Evolutionary conservation across 2,888 invertebrate genomes (phyloP).

Genomic region (Troides helena): DNA sequence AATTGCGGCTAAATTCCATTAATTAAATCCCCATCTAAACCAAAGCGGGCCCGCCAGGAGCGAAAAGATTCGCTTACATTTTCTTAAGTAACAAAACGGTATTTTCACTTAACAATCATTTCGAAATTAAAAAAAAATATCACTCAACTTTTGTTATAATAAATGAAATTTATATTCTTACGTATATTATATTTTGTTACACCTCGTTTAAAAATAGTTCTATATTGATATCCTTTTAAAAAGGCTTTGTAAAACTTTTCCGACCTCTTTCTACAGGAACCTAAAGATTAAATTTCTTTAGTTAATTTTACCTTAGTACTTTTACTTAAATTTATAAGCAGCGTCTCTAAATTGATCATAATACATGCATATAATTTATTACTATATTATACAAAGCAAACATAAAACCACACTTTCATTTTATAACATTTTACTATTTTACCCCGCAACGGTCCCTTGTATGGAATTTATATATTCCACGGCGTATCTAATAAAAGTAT

Average conservation of each 20-base stretch:
- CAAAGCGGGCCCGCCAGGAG: slow-evolving; percentile 1
- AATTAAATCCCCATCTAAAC: slow-evolving; percentile 14
- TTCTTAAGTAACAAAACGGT: not conserved
- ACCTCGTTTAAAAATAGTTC: too few species aligned
- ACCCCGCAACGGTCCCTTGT: not conserved
- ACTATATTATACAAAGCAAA: not conserved
- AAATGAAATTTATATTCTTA: too few species aligned
- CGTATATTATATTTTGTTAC: too few species aligned
- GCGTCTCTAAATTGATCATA: not conserved
- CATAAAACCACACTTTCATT: not conserved
- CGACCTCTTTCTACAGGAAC: too few species aligned
- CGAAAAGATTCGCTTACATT: slow-evolving; percentile 2
- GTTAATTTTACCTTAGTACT: too few species aligned
- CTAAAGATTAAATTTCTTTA: too few species aligned
- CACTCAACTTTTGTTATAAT: too few species aligned
- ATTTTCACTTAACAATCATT: not conserved
- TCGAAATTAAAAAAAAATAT: not conserved
- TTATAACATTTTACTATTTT: not conserved
- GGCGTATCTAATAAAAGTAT: slow-evolving; percentile 20
- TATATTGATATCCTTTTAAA: too few species aligned
- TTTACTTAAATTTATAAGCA: too few species aligned
- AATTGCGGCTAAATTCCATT: slow-evolving; percentile 16
- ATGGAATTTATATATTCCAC: not conserved
- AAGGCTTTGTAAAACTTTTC: too few species aligned
- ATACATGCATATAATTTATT: not conserved